Conservation (phyloP, 2,888 invertebrate genomes). For the Plagodis dolabraria region DNA sequence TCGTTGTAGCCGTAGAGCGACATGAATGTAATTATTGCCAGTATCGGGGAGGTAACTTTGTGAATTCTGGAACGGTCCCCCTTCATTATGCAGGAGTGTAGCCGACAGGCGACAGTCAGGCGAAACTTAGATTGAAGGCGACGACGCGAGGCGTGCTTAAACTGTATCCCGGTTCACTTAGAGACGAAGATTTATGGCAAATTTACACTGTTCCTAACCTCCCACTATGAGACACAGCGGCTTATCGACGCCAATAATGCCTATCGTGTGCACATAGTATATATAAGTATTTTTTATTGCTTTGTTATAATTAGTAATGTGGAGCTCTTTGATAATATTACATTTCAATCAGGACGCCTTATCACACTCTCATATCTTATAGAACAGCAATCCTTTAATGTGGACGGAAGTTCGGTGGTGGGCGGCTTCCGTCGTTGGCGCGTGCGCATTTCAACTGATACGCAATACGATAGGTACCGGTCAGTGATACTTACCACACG, state of each 20-base stretch:
- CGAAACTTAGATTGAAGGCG: constrained; percentile 83
- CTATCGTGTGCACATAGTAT: constrained; percentile 2
- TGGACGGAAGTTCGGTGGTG: constrained; percentile 61
- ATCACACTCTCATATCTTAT: constrained; percentile 54
- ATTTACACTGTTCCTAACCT: constrained; percentile 52
- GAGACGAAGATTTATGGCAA: constrained; percentile 74
- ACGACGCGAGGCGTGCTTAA: constrained; percentile 78
- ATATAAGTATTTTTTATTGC: constrained; percentile 5
- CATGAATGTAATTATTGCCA: constrained; percentile 70
- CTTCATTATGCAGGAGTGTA: constrained; percentile 79
- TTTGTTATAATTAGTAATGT: constrained; percentile 4
- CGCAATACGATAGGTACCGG: constrained; percentile 38
- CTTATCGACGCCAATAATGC: constrained; percentile 37
- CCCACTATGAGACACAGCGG: constrained; percentile 40
- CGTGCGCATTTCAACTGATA: constrained; percentile 67
- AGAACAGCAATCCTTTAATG: constrained; percentile 51
- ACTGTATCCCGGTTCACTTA: constrained; percentile 73
- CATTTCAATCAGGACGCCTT: constrained; percentile 65
- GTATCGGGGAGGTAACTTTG: constrained; percentile 65
- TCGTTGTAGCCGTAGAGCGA: constrained; percentile 49
- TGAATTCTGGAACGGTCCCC: constrained; percentile 66
- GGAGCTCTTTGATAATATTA: constrained; percentile 5
- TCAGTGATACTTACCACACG: constrained; percentile 48
- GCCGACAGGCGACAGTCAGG: constrained; percentile 68
- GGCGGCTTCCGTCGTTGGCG: constrained; percentile 74